A percentile compares a stretch with the other conserved stretches of the same genome.
Evolutionary conservation across 2,797 vertebrate species (phyloP).

Genomic region (Meda fulgida): DNA sequence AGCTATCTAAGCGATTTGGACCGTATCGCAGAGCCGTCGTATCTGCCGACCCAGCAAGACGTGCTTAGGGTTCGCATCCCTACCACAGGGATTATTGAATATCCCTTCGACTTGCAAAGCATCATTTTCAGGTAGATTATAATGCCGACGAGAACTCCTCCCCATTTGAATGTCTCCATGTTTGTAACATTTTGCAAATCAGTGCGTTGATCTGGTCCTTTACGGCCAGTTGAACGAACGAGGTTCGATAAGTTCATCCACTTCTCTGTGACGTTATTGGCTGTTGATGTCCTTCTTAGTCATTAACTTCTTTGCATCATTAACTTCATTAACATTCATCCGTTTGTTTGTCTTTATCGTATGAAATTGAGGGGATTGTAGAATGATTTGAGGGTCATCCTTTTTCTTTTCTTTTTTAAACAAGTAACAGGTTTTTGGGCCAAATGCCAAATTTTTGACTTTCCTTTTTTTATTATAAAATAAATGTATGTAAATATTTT

Average conservation of each 20-base stretch:
- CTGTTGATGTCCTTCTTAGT: conserved; percentile 15
- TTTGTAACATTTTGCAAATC: conserved; percentile 11
- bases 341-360: not conserved
- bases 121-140: conserved; percentile 87
- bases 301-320: conserved; percentile 30
- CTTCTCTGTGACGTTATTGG: not conserved
- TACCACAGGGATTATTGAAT: conserved; percentile 86
- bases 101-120: conserved; percentile 88
- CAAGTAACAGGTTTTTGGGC: not conserved
- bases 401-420: not conserved
- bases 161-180: conserved; percentile 26
- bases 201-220: not conserved
- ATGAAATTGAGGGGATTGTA: not conserved
- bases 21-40: conserved; percentile 80
- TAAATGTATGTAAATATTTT: not conserved
- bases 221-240: not conserved
- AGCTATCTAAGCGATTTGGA: conserved; percentile 87
- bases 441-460: too few relatives aligned
- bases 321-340: conserved; percentile 16
- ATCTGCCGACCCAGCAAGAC: conserved; percentile 86
- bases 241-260: not conserved
- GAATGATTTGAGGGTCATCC: not conserved
- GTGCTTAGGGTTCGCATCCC: conserved; percentile 88
- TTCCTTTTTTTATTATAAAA: too few relatives aligned
- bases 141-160: conserved; percentile 15